Base-by-base conservation (phyloP, 2,113 vertebrate species). In the Microcebus tavaratra region DNA sequence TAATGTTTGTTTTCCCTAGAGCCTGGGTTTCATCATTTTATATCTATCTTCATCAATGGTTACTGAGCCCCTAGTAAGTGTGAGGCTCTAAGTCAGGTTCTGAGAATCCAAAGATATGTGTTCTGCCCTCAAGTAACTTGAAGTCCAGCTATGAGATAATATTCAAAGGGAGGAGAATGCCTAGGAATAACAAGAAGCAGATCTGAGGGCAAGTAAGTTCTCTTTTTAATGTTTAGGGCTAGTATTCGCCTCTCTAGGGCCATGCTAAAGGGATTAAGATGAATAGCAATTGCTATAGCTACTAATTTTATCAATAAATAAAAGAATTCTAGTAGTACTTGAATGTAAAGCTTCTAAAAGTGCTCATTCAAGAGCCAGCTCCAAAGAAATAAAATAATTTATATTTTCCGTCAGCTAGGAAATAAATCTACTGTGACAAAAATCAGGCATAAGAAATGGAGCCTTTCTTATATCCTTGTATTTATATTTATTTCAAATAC, bases 401-500 rank as follows among this genome's bases (percentile, higher is more conserved):
- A 53, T 90, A 72, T 85, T 93, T 91, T 92, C 53, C 25, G 34
- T 92, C 15, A 0, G 6, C 42, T 42, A 91, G 21, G 18, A 88
- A 82, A 93, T 50, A 94, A 90, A 81, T 34, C 6, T 18, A 79
- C 42, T 57, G 8, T 36, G 75, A 70, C 63, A 96, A 90, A 84
- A 80, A 72, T 65, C 65, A 70, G 36, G 63, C 13, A 42, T 90
- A 88, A 85, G 70, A 97, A 93, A 84, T n/a, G 25, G 10, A 84
- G 25, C 1, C 27, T 95, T 91, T 83, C 53, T 70, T 86, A 88
- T 75, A 85, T 72, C 8, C 5, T 63, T 72, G 34, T 42, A 50
- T 70, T 94, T 94, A 34, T 31, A 57, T 20, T 90, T 83, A 81
- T 84, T 86, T 95, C 39, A 83, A 57, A 25, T 78, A 87, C n/a